phyloP scores from a whole-genome alignment of 2,888 invertebrate species.

The Sisyra nigra region DNA sequence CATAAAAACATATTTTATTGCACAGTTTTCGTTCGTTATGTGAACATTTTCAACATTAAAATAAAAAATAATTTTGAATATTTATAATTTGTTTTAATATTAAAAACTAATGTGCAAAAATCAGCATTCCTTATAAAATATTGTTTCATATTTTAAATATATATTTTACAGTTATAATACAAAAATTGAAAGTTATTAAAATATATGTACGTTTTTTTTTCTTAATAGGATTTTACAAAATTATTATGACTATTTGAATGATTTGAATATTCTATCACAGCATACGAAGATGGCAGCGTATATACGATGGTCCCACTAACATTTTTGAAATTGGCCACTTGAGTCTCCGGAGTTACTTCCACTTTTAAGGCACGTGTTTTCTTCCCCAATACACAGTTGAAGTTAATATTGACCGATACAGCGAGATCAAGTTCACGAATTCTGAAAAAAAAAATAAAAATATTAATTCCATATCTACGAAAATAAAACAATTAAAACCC shows the following conservation, averaged over 20 bases:
- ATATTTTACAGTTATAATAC: not conserved
- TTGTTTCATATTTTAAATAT: not conserved
- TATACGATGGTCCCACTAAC: constrained; percentile 32
- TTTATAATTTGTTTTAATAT: too few species aligned
- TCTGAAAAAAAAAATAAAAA: constrained; percentile 24
- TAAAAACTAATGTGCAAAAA: too few species aligned
- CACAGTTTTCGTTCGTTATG: too few species aligned
- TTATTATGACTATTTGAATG: constrained; percentile 17
- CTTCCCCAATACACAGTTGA: constrained; percentile 73
- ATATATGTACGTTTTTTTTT: not conserved
- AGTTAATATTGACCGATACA: constrained; percentile 55
- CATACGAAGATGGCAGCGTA: constrained; percentile 31
- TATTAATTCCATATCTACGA: too few species aligned
- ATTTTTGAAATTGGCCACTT: constrained; percentile 31
- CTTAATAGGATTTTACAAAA: constrained; percentile 2
- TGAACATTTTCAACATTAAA: too few species aligned
- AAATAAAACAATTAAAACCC: too few species aligned
- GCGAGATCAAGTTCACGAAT: constrained; percentile 52
- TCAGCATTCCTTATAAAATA: not conserved
- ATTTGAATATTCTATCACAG: constrained; percentile 29
- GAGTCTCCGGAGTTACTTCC: constrained; percentile 36
- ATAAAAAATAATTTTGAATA: too few species aligned
- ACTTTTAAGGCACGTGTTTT: constrained; percentile 47
- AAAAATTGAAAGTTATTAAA: not conserved
- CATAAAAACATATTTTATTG: too few species aligned